phyloP scores from a whole-genome alignment of 53 echinoderm and acorn worm genomes.

The Stichopus horrens region DNA sequence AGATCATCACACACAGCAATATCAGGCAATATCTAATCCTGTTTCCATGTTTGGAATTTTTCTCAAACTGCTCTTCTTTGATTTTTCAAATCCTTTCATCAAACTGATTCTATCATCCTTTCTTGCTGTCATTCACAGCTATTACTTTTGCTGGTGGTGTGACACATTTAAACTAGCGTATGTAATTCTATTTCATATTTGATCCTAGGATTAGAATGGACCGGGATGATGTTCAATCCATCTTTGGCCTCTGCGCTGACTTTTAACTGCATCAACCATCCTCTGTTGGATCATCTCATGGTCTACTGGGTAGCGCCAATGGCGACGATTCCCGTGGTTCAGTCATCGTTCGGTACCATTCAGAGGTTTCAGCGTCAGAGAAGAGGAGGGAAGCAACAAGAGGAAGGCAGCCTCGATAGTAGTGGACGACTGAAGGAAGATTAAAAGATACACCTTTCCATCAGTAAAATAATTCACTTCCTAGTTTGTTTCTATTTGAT shows the following conservation, averaged over 20 bases:
- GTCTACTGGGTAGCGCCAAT: slow-evolving; percentile 92
- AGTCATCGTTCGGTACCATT: slow-evolving; percentile 21
- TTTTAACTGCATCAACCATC: slow-evolving; percentile 83
- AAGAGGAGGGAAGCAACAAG: not conserved
- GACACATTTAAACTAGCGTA: no score
- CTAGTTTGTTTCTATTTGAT: no score
- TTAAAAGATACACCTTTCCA: not conserved
- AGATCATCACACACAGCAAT: no score
- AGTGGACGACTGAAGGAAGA: not conserved
- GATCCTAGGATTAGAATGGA: slow-evolving; percentile 81
- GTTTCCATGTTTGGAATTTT: no score
- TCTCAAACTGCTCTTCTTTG: no score
- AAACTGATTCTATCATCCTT: no score
- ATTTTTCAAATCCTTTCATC: no score
- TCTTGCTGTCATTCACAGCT: no score
- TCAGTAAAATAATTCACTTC: no score
- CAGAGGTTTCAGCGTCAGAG: slow-evolving; percentile 13
- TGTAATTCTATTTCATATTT: not conserved
- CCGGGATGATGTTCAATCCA: slow-evolving; percentile 99
- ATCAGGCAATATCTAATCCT: no score
- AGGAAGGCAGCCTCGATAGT: not conserved
- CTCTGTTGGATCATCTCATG: slow-evolving; percentile 74
- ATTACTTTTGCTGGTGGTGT: no score
- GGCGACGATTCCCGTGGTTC: slow-evolving; percentile 62
- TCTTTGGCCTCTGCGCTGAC: slow-evolving; percentile 87